These are phyloP conservation scores for Magallana angulata DNA, from an alignment of 1,140 invertebrate species.

Conservation along the genomic window DNA sequence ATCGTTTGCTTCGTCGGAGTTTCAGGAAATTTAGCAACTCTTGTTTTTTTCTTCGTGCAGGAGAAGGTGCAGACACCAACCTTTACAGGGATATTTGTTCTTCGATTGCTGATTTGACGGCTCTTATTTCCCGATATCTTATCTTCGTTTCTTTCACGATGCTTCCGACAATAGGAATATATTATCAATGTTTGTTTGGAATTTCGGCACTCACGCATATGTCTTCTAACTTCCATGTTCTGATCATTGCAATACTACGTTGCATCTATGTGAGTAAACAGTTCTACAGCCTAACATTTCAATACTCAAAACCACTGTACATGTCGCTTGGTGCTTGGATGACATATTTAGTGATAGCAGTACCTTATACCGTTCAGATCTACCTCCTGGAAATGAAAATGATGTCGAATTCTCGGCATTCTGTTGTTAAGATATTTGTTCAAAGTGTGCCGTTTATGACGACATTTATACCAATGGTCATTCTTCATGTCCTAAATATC, in stretches of 20 bases:
- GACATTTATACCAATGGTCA: not conserved
- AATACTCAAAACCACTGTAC: not conserved
- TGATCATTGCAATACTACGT: not conserved
- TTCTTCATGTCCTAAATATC: not conserved
- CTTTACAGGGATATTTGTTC: not conserved
- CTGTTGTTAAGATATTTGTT: not conserved
- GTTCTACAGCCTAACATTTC: not conserved
- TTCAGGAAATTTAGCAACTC: too few relatives aligned
- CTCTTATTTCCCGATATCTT: not conserved
- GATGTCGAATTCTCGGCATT: not conserved
- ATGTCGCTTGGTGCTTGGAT: not conserved
- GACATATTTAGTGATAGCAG: not conserved
- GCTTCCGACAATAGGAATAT: too few relatives aligned
- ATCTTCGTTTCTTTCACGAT: not conserved
- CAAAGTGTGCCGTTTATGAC: not conserved
- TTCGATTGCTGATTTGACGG: not conserved
- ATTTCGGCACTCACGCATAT: not conserved
- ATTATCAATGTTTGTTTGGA: not conserved
- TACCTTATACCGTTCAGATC: not conserved
- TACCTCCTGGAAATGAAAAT: not conserved
- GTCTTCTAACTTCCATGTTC: not conserved
- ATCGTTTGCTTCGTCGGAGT: too few relatives aligned
- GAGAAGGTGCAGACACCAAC: not conserved
- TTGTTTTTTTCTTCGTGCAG: too few relatives aligned
- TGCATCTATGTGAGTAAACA: not conserved